Percentiles rank a stretch among this genome's conserved stretches.
These are phyloP conservation scores for Parnassius orleans DNA, from an alignment of 2,888 invertebrate genomes.

Conservation along the genomic window DNA sequence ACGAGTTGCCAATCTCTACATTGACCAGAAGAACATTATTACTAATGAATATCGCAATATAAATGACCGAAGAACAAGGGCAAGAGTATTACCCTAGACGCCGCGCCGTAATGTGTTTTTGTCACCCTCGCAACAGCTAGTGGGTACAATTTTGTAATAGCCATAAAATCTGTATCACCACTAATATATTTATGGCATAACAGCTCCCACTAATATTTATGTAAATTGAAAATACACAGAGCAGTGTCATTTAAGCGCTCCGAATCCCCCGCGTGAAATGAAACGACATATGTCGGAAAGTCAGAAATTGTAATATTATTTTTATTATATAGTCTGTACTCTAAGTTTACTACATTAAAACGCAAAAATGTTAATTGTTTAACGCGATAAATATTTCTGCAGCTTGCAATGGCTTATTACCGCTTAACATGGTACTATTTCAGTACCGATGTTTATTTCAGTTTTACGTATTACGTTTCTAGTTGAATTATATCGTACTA, in stretches of 20 bases:
- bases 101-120: constrained; percentile 40
- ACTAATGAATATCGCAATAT: constrained; percentile 7
- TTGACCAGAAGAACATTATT: neutral
- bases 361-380: too few species aligned
- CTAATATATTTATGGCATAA: constrained; percentile 80
- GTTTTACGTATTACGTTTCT: too few species aligned
- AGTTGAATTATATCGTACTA: too few species aligned
- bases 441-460: too few species aligned
- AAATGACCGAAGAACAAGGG: constrained; percentile 23
- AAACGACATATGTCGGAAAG: constrained; percentile 60
- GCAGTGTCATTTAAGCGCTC: constrained; percentile 71
- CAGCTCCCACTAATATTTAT: constrained; percentile 77
- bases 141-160: constrained; percentile 73
- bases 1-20: too few species aligned
- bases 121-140: constrained; percentile 54
- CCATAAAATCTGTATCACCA: constrained; percentile 79
- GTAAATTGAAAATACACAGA: constrained; percentile 79
- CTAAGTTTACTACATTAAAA: too few species aligned
- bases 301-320: too few species aligned
- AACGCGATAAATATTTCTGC: too few species aligned
- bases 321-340: too few species aligned
- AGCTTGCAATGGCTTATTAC: too few species aligned
- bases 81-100: constrained; percentile 17
- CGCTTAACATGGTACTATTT: too few species aligned
- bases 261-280: constrained; percentile 59